Evolutionary conservation across 2,113 vertebrate genomes (phyloP).

Genomic region (Neolamprologus modestus): DNA sequence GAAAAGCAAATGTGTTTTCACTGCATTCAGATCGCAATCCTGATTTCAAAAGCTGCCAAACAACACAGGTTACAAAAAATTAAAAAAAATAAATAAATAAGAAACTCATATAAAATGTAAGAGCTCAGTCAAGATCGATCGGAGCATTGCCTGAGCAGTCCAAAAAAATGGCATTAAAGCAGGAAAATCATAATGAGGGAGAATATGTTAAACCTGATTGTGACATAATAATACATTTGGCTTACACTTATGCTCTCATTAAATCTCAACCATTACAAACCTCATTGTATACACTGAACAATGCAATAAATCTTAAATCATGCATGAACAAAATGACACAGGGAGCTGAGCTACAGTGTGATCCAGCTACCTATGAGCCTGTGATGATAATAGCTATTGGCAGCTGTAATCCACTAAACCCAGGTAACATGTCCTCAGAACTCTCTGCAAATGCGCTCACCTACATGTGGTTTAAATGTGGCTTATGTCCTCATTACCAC

Average conservation of each 20-base stretch:
- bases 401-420: constrained; percentile 5
- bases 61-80: not conserved
- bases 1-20: not conserved
- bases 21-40: not conserved
- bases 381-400: not conserved
- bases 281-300: not conserved
- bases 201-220: not conserved
- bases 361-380: not conserved
- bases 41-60: not conserved
- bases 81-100: fast-evolving
- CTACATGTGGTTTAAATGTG: not conserved
- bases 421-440: not conserved
- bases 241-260: not conserved
- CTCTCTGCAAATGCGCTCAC: not conserved
- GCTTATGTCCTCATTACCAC: not conserved
- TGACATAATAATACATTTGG: not conserved
- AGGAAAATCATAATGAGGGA: not conserved
- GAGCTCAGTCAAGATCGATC: not conserved
- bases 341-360: not conserved
- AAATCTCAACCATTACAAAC: not conserved
- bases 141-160: not conserved
- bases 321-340: not conserved
- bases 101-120: not conserved
- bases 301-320: not conserved
- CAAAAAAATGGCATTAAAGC: not conserved